These are phyloP conservation scores for Tragelaphus imberbis DNA, from an alignment of 2,113 vertebrate genomes.

Conservation along the genomic window DNA sequence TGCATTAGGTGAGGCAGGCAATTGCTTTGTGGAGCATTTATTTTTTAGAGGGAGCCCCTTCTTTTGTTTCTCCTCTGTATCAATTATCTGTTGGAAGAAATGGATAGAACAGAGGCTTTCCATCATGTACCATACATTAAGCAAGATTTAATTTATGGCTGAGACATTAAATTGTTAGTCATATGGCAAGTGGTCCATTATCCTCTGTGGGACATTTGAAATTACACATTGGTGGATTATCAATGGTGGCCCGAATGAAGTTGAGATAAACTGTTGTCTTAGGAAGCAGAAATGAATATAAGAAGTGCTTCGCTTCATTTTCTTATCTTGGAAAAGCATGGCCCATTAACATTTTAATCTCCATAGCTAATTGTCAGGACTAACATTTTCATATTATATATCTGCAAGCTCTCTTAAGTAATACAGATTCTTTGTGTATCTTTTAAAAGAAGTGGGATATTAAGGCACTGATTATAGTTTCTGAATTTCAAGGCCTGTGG, in stretches of 20 bases:
- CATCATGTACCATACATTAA: background rate
- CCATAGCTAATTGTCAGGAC: background rate
- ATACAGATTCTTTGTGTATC: background rate
- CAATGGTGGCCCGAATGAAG: background rate
- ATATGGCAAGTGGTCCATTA: background rate
- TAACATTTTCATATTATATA: background rate
- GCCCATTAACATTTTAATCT: background rate
- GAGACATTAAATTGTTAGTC: background rate
- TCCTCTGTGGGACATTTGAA: background rate
- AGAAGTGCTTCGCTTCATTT: background rate
- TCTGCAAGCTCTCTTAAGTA: background rate
- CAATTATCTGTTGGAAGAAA: background rate
- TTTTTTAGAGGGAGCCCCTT: background rate
- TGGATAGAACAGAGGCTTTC: background rate
- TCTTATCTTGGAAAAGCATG: background rate
- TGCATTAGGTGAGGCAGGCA: background rate
- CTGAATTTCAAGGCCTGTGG: background rate
- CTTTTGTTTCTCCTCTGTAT: slow-evolving; percentile 49
- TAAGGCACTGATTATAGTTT: background rate
- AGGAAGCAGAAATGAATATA: background rate
- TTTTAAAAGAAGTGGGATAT: background rate
- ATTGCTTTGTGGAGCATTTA: background rate
- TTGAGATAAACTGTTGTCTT: background rate
- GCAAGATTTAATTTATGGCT: background rate
- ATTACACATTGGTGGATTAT: background rate